Conservation (phyloP, 2,797 vertebrate genomes). For the Brachyrhaphis roseni region DNA sequence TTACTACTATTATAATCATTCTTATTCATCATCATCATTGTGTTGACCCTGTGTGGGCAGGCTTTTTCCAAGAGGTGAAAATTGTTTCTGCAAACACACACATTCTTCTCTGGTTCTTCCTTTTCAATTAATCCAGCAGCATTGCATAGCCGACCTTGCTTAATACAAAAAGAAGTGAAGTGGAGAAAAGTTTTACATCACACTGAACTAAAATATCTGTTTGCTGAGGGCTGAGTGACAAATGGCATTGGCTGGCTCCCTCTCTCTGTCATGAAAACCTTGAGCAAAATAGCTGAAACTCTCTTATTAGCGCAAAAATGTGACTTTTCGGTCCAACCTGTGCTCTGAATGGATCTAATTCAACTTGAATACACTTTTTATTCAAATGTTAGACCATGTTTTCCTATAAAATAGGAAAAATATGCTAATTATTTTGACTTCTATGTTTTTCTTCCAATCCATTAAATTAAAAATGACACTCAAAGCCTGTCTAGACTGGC, state of each 20-base stretch:
- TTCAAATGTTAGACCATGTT: neutral
- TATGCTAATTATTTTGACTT: neutral
- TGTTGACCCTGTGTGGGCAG: slow-evolving; percentile 34
- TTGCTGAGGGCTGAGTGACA: slow-evolving; percentile 33
- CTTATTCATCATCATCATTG: neutral
- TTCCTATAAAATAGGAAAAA: slow-evolving; percentile 8
- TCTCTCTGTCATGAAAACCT: slow-evolving; percentile 23
- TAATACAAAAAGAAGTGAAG: slow-evolving; percentile 28
- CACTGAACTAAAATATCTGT: slow-evolving; percentile 25
- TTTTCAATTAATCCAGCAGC: slow-evolving; percentile 35
- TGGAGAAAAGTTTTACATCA: slow-evolving; percentile 32
- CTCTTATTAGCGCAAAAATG: slow-evolving; percentile 23
- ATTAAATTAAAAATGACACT: neutral
- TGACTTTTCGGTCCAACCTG: neutral
- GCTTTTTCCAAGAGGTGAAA: slow-evolving; percentile 22
- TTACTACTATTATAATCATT: neutral
- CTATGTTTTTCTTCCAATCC: neutral
- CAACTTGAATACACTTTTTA: neutral
- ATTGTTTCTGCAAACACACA: slow-evolving; percentile 31
- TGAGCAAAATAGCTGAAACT: slow-evolving; percentile 22
- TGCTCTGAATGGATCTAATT: slow-evolving; percentile 24
- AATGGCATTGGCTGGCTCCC: slow-evolving; percentile 17
- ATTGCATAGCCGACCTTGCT: slow-evolving; percentile 54
- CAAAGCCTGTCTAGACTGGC: neutral
- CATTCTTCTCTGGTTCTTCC: slow-evolving; percentile 27